These are phyloP conservation scores for Brachionus paranguensis DNA, from an alignment of 1,140 invertebrate species.

Conservation along the genomic window DNA sequence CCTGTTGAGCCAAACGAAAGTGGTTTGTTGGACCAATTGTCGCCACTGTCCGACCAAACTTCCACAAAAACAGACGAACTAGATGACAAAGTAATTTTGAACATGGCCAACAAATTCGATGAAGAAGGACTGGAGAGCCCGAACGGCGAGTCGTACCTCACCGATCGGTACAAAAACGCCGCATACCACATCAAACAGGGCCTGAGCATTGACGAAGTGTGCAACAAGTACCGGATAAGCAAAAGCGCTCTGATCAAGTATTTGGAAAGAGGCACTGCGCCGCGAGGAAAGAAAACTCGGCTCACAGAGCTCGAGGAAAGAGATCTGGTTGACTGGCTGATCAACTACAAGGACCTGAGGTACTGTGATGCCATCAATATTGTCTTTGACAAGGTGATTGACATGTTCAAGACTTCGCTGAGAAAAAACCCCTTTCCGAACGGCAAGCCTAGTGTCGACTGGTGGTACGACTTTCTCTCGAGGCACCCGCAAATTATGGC, in stretches of 20 bases:
- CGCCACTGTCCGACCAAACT: neutral
- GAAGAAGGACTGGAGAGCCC: neutral
- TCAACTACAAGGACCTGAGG: conserved; percentile 9
- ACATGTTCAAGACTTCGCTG: neutral
- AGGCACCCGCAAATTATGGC: conserved; percentile 39
- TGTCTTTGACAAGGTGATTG: conserved; percentile 10
- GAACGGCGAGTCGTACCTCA: conserved; percentile 6
- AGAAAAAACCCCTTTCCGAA: conserved; percentile 32
- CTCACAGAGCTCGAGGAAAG: conserved; percentile 22
- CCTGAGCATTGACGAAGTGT: conserved; percentile 18
- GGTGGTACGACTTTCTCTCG: conserved; percentile 40
- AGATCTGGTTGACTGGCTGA: conserved; percentile 25
- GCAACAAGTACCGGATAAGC: conserved; percentile 27
- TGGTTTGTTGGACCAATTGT: neutral
- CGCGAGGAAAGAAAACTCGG: conserved; percentile 4
- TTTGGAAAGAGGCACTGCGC: conserved; percentile 26
- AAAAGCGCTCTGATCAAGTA: neutral
- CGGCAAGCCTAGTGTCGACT: conserved; percentile 15
- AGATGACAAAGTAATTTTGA: conserved; percentile 1
- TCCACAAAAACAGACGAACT: conserved; percentile 10
- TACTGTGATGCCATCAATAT: conserved; percentile 32
- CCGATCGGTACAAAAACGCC: conserved; percentile 24
- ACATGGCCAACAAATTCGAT: neutral
- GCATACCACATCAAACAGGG: conserved; percentile 31
- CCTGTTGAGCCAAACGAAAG: neutral